These are phyloP conservation scores for Cryptosula pallasiana DNA, from an alignment of 2,888 invertebrate genomes.

Conservation along the genomic window DNA sequence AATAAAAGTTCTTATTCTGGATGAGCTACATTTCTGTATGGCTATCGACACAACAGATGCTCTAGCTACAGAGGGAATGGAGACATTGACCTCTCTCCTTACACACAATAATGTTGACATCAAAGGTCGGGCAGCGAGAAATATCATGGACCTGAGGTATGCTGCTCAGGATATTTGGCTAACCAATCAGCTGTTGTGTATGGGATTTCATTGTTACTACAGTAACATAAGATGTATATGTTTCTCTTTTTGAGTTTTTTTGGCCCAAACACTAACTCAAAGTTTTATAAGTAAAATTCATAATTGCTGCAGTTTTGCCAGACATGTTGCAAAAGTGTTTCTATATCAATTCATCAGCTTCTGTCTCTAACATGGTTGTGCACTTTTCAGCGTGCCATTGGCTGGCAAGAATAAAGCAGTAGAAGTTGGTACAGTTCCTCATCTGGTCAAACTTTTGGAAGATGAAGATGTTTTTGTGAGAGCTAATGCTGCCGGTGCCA, in stretches of 20 bases:
- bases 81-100: constrained; percentile 45
- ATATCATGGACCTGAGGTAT: constrained; percentile 53
- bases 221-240: too few species aligned
- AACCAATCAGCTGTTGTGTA: too few species aligned
- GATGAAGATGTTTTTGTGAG: constrained; percentile 42
- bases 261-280: too few species aligned
- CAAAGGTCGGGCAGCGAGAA: constrained; percentile 48
- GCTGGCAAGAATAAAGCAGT: constrained; percentile 52
- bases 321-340: too few species aligned
- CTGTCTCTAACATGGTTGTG: not conserved
- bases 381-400: constrained; percentile 43
- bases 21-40: constrained; percentile 53
- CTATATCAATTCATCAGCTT: too few species aligned
- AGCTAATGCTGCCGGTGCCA: constrained; percentile 50
- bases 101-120: constrained; percentile 39
- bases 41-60: constrained; percentile 46
- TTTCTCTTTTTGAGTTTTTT: too few species aligned
- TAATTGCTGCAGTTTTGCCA: too few species aligned
- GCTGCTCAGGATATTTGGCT: not conserved
- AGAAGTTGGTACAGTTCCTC: constrained; percentile 42
- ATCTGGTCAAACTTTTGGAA: constrained; percentile 43
- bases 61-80: constrained; percentile 38
- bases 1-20: constrained; percentile 53
- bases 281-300: too few species aligned
- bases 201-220: too few species aligned